Percentiles rank a stretch among this genome's conserved stretches.
Conservation (phyloP, 2,888 invertebrate genomes). For the Diaperis boleti region DNA sequence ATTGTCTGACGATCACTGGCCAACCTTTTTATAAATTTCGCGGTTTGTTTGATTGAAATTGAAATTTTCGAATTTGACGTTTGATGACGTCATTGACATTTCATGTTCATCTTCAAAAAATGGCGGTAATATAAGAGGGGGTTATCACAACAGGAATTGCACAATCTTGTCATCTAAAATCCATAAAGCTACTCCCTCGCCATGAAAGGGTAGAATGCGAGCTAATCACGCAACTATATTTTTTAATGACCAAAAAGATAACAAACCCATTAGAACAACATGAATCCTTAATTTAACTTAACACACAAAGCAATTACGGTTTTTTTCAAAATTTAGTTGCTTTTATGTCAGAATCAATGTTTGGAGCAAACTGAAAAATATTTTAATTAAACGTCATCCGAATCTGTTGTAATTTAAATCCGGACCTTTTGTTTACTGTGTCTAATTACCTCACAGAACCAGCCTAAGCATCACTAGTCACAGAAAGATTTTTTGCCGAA, state of each 20-base stretch:
- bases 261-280: conserved; percentile 3
- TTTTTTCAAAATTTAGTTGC: neutral
- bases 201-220: neutral
- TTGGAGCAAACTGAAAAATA: neutral
- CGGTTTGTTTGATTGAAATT: too few species aligned
- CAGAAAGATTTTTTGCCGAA: neutral
- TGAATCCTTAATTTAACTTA: conserved; percentile 2
- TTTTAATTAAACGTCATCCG: neutral
- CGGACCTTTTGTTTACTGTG: neutral
- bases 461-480: neutral
- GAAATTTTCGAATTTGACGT: too few species aligned
- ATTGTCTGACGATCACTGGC: too few species aligned
- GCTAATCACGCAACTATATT: neutral
- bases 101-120: neutral
- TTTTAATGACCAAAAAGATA: conserved; percentile 6
- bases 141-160: neutral
- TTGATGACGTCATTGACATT: too few species aligned
- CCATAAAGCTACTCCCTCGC: conserved; percentile 6
- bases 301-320: conserved; percentile 1
- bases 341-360: neutral
- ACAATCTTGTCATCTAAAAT: conserved; percentile 1
- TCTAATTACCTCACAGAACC: neutral
- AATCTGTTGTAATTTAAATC: neutral
- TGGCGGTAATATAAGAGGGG: too few species aligned
- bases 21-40: too few species aligned